Conservation (phyloP, 2,888 invertebrate genomes). For the Troides aeacus region DNA sequence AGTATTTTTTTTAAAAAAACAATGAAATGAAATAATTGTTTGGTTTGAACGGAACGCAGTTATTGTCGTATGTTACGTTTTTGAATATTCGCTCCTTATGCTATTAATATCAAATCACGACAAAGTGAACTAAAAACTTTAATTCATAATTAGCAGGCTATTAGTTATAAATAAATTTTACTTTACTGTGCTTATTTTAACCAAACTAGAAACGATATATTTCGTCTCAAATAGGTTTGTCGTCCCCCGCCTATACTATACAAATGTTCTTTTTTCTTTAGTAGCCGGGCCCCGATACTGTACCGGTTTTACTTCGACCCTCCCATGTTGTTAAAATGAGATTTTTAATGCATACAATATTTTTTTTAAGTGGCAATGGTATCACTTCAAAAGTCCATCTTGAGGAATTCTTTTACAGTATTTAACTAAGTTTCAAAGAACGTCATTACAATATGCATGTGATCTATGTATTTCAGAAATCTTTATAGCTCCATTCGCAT, state of each 20-base stretch:
- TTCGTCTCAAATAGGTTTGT: slow-evolving; percentile 24
- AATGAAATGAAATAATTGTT: too few species aligned
- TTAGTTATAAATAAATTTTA: neutral
- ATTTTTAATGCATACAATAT: slow-evolving; percentile 11
- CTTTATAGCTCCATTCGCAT: too few species aligned
- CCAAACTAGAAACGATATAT: slow-evolving; percentile 8
- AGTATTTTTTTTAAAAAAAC: too few species aligned
- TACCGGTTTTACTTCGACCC: slow-evolving; percentile 28
- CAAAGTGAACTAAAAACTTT: neutral
- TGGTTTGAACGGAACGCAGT: too few species aligned
- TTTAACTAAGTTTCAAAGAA: neutral
- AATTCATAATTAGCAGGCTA: neutral
- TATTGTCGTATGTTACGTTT: too few species aligned
- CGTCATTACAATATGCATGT: too few species aligned
- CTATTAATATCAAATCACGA: too few species aligned
- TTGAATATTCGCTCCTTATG: too few species aligned
- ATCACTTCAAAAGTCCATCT: neutral
- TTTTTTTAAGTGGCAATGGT: neutral
- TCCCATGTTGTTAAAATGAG: slow-evolving; percentile 17
- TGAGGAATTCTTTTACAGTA: neutral
- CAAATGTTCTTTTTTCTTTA: slow-evolving; percentile 13
- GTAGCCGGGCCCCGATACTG: slow-evolving; percentile 9
- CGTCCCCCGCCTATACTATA: slow-evolving; percentile 16
- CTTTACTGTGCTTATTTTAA: neutral
- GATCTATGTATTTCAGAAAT: too few species aligned